Conservation (phyloP, 2,113 vertebrate genomes). For the Melanotaenia duboulayi region DNA sequence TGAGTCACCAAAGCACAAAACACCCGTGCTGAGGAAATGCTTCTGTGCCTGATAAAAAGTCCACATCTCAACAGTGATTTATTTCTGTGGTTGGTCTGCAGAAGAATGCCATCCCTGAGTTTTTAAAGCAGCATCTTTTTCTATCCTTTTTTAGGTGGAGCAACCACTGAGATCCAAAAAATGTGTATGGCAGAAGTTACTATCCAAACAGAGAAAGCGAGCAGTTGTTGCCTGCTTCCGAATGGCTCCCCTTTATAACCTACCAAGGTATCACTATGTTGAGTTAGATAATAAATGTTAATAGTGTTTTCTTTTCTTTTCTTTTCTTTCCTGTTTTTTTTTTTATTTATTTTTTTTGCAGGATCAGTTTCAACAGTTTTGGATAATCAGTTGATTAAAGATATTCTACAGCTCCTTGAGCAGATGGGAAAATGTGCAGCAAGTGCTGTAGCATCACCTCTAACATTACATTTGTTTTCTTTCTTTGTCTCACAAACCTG, state of each 20-base stretch:
- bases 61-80: neutral
- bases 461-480: neutral
- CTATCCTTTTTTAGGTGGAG: constrained; percentile 86
- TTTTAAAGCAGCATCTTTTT: constrained; percentile 10
- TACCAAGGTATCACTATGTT: constrained; percentile 88
- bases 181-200: constrained; percentile 96
- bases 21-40: neutral
- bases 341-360: neutral
- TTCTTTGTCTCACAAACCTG: constrained; percentile 21
- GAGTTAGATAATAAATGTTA: neutral
- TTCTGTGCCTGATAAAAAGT: neutral
- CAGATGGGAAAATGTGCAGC: constrained; percentile 8
- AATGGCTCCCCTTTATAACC: constrained; percentile 97
- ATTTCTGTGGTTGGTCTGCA: neutral
- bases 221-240: constrained; percentile 98
- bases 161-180: constrained; percentile 97
- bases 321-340: too few species aligned
- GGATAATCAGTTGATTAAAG: neutral
- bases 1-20: constrained; percentile 27
- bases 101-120: neutral
- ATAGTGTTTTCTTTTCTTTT: neutral
- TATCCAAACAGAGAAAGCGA: constrained; percentile 97
- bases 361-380: neutral
- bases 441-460: constrained; percentile 14
- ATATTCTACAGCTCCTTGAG: neutral